phyloP scores from a whole-genome alignment of 2,888 invertebrate species.

The Homarus gammarus region DNA sequence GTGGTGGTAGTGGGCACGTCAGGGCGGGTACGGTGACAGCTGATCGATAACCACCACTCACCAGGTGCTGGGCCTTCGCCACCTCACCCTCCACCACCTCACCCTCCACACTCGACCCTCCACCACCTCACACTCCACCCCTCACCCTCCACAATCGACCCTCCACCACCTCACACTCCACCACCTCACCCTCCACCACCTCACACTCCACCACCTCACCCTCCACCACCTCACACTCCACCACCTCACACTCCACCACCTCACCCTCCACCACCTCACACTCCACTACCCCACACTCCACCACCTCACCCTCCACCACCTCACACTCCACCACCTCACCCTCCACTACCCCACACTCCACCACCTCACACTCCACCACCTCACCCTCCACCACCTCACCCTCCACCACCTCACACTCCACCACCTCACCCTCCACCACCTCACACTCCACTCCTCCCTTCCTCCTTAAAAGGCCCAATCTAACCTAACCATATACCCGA shows the following conservation, averaged over 20 bases:
- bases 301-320: neutral
- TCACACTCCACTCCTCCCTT: no score
- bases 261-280: neutral
- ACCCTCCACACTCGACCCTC: neutral
- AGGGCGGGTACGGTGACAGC: no score
- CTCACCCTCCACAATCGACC: no score
- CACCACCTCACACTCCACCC: no score
- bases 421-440: neutral
- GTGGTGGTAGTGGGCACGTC: no score
- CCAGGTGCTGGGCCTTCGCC: no score
- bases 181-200: neutral
- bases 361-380: neutral
- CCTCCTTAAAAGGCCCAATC: no score
- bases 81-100: neutral
- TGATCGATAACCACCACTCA: no score
- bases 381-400: neutral
- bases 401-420: neutral
- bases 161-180: constrained; percentile 2
- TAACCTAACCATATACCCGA: no score
- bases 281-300: neutral
- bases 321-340: no score
- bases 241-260: neutral
- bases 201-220: neutral
- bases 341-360: constrained; percentile 3
- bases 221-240: neutral